Evolutionary conservation across 2,797 vertebrate species (phyloP).

Genomic region (Sebastes hubbsi): DNA sequence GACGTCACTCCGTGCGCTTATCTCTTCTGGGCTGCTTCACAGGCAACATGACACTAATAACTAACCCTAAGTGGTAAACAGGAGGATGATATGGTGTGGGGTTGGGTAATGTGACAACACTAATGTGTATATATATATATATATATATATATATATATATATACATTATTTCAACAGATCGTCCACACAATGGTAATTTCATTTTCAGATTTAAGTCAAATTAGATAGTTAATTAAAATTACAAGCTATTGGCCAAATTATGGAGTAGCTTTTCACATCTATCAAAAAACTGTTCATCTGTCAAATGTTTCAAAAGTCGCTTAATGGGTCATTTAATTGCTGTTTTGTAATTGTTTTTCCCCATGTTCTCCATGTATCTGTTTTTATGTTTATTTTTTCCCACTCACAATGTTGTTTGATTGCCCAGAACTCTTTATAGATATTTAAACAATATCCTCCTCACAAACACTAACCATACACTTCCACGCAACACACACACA

Average conservation of each 20-base stretch:
- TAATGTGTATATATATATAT: background rate
- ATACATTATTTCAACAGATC: background rate
- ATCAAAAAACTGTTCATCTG: too few relatives aligned
- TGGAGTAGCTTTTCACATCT: too few relatives aligned
- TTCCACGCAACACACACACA: too few relatives aligned
- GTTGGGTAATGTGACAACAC: background rate
- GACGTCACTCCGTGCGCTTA: slow-evolving; percentile 42
- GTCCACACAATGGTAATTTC: background rate
- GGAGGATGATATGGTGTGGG: background rate
- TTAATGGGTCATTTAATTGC: too few relatives aligned
- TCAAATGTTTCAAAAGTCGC: too few relatives aligned
- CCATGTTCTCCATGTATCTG: too few relatives aligned
- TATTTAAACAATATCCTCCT: too few relatives aligned
- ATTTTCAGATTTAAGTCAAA: background rate
- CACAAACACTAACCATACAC: too few relatives aligned
- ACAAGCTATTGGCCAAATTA: background rate
- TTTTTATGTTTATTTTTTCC: too few relatives aligned
- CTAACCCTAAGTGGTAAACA: background rate
- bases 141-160: background rate
- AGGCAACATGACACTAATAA: background rate
- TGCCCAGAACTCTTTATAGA: too few relatives aligned
- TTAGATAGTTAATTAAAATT: background rate
- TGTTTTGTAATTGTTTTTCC: too few relatives aligned
- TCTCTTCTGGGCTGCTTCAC: background rate
- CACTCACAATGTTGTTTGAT: too few relatives aligned